A percentile compares a stretch with the other conserved stretches of the same genome.
These are phyloP conservation scores for Sapajus apella DNA, from an alignment of 2,113 vertebrate species.

Conservation along the genomic window DNA sequence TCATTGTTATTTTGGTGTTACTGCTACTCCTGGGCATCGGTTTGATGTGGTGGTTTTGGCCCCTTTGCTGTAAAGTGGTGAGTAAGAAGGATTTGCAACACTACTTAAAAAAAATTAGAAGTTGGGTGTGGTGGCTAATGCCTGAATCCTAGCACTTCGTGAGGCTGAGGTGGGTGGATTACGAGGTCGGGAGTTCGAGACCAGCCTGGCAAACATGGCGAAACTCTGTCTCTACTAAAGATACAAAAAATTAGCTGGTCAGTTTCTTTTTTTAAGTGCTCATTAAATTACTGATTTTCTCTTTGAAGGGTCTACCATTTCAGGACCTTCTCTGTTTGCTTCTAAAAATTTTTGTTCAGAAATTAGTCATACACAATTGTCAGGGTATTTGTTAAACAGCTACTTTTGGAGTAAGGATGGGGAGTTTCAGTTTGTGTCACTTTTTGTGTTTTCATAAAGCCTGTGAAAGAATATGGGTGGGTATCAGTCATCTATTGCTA, in stretches of 20 bases:
- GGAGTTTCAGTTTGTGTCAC: background rate
- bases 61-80: slow-evolving; percentile 97
- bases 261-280: background rate
- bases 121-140: background rate
- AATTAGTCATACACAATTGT: background rate
- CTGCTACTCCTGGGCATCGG: slow-evolving; percentile 86
- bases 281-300: background rate
- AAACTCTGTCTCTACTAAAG: no score
- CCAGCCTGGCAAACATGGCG: no score
- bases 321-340: background rate
- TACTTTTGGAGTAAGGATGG: background rate
- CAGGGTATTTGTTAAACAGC: background rate
- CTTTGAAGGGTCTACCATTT: background rate
- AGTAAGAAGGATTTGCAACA: slow-evolving; percentile 79
- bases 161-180: no score
- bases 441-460: background rate
- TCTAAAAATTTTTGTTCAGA: background rate
- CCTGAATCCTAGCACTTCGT: no score
- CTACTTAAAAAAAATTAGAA: background rate
- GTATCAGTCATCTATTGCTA: background rate
- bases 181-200: no score
- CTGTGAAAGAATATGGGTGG: background rate
- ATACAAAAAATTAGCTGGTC: no score
- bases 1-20: slow-evolving; percentile 91
- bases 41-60: slow-evolving; percentile 98